These are phyloP conservation scores for Pedetes capensis DNA, from an alignment of 2,113 vertebrate species.

Conservation along the genomic window DNA sequence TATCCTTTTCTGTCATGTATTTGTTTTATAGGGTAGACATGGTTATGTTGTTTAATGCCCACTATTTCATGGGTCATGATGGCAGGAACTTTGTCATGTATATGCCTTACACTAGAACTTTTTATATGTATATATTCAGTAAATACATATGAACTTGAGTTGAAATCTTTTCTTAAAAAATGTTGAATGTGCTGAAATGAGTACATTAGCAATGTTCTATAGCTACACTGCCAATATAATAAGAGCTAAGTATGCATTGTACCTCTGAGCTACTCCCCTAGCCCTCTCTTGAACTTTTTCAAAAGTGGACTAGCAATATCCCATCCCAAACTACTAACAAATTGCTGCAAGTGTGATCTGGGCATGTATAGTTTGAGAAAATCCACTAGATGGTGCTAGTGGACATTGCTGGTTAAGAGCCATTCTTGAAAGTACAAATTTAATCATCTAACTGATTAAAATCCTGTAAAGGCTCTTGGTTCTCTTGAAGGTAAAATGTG, in stretches of 20 bases:
- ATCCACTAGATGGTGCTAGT: background rate
- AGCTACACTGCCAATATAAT: too few species aligned
- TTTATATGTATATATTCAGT: too few species aligned
- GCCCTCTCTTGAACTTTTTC: background rate
- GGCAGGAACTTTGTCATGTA: too few species aligned
- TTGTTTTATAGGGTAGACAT: background rate
- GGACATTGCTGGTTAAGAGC: background rate
- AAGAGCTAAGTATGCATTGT: background rate
- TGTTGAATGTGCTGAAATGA: too few species aligned
- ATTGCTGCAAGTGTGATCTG: background rate
- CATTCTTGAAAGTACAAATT: background rate
- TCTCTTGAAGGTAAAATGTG: constrained; percentile 1
- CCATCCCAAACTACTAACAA: background rate
- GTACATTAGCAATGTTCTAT: too few species aligned
- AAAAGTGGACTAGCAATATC: background rate
- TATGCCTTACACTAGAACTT: too few species aligned
- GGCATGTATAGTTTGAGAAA: background rate
- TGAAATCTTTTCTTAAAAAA: too few species aligned
- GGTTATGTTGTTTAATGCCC: background rate
- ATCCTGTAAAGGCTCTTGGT: background rate
- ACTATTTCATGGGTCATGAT: too few species aligned
- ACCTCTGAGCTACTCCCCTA: background rate
- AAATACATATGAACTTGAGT: too few species aligned
- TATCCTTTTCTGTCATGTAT: background rate
- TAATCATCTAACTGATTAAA: background rate